Conservation (phyloP, 2,113 vertebrate genomes). For the Cryptomyrus ogoouensis region DNA sequence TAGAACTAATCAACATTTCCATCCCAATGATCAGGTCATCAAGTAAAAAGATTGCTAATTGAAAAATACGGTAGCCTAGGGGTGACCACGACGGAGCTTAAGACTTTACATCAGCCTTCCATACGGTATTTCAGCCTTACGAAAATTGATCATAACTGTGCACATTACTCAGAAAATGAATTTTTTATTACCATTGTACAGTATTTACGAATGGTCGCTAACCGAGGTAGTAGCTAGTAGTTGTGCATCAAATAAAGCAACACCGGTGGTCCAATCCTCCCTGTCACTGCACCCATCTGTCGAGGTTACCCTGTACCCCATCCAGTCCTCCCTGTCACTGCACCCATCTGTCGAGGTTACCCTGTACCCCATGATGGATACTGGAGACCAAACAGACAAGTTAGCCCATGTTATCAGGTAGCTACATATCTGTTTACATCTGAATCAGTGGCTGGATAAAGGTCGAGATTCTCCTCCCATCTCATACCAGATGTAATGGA, state of each 20-base stretch:
- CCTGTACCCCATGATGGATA: background rate
- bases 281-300: no score
- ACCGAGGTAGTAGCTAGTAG: background rate
- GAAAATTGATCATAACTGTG: background rate
- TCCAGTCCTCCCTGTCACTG: constrained; percentile 37
- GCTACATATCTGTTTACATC: background rate
- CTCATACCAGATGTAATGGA: background rate
- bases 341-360: constrained; percentile 16
- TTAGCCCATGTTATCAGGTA: background rate
- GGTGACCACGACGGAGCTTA: background rate
- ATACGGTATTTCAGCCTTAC: background rate
- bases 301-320: no score
- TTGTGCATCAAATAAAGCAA: constrained; percentile 44
- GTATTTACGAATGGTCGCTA: background rate
- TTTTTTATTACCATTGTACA: background rate
- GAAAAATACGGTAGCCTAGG: background rate
- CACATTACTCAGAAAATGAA: background rate
- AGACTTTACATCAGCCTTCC: background rate
- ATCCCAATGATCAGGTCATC: background rate
- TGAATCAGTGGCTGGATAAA: background rate
- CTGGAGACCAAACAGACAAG: background rate
- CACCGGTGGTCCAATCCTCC: constrained; percentile 41
- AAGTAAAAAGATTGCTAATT: background rate
- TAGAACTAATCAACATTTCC: constrained; percentile 24
- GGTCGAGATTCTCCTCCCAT: background rate